Percentiles rank a stretch among this genome's conserved stretches.
These are phyloP conservation scores for Melitaea cinxia DNA, from an alignment of 1,140 invertebrate genomes.

Conservation along the genomic window DNA sequence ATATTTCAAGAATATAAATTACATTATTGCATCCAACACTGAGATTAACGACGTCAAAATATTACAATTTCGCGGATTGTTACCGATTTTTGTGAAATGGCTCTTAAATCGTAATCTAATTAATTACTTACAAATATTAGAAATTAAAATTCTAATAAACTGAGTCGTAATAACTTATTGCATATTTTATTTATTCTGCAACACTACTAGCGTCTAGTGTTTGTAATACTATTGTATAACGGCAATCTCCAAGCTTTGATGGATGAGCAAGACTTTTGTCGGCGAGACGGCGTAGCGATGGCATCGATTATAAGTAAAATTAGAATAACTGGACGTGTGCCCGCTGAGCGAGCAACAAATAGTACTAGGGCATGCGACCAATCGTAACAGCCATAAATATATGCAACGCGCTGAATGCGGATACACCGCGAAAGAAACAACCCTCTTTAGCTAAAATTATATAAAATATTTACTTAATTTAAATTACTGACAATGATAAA, in stretches of 20 bases:
- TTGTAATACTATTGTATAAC: background rate
- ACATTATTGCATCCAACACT: too few species aligned
- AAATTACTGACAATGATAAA: too few species aligned
- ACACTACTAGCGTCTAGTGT: background rate
- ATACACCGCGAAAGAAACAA: slow-evolving; percentile 54
- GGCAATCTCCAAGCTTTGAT: slow-evolving; percentile 52
- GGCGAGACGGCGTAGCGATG: slow-evolving; percentile 69
- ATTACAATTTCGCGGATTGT: too few species aligned
- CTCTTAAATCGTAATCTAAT: too few species aligned
- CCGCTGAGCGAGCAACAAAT: slow-evolving; percentile 73
- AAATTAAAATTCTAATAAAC: too few species aligned
- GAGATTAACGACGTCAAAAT: too few species aligned
- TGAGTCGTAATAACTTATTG: too few species aligned
- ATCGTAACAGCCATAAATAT: slow-evolving; percentile 73
- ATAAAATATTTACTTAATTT: background rate
- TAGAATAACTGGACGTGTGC: slow-evolving; percentile 81
- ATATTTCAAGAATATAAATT: too few species aligned
- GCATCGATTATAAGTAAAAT: slow-evolving; percentile 80
- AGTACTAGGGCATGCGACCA: slow-evolving; percentile 80
- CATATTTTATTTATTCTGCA: background rate
- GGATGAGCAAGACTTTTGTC: slow-evolving; percentile 68
- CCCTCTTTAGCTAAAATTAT: slow-evolving; percentile 14
- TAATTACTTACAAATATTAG: too few species aligned
- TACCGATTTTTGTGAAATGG: too few species aligned
- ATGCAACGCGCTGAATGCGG: slow-evolving; percentile 66